Evolutionary conservation across 2,888 invertebrate genomes (phyloP), one percentile per base, ranked within the genome.

Genomic region (Lampropteryx suffumata): DNA sequence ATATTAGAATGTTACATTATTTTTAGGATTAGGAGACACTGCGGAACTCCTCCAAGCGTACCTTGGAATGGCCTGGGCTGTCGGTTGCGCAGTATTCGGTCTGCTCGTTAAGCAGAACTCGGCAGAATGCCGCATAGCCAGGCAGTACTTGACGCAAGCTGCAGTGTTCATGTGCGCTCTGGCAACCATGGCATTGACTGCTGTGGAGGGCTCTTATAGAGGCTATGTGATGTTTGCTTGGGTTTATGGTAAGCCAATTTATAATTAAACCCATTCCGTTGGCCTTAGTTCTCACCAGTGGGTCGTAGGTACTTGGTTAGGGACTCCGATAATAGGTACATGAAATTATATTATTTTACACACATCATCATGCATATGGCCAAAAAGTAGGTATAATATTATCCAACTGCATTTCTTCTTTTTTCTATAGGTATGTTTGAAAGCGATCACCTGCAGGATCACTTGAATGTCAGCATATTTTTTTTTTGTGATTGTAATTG

Each of bases 61-160:
- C 78, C 90, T 97, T 36, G 97, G 97, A 1, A 81, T 96, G 3
- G 96, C 96, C 0, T 97, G 96, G 94, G 94, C 95, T 0, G 91
- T 96, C 0, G 97, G 97, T 1, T 95, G 96, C 69, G 92, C 94
- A 2, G 93, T 94, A 0, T 96, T 96, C 73, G 97, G 97, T 26
- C 91, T 95, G 47, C 90, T 97, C 41, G 95, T 96, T n/a, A 93
- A 96, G 1, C 94, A 95, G 73, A 95, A 95, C 73, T 95, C 94
- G 33, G 94, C 94, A 10, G 96, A 97, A 74, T 97, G 97, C 76
- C 92, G 96, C 39, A 96, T 97, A 49, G 96, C 96, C 0, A 91
- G 96, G 42, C 96, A 97, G 78, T 96, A 97, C 80, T 92, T 97
- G 32, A 95, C 95, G 44, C 94, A 95, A 76, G 94, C 95, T 0